phyloP scores from a whole-genome alignment of 1,140 invertebrate genomes.

The Gryllus bimaculatus region DNA sequence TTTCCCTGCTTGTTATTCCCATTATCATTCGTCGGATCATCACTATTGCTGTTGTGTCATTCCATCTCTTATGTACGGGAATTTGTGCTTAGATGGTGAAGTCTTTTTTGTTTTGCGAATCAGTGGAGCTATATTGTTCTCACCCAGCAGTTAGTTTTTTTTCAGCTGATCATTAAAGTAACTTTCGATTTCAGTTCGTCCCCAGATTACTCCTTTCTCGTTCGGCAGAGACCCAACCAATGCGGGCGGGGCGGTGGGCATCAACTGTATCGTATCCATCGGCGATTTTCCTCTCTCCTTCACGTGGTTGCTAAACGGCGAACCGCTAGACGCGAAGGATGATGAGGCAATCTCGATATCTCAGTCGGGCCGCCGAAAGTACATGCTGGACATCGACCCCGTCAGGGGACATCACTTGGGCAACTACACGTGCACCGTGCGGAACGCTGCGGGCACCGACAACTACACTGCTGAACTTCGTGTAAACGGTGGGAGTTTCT shows the following conservation, averaged over 20 bases:
- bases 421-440: constrained; percentile 65
- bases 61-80: no score
- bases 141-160: no score
- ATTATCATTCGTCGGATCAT: no score
- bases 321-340: not conserved
- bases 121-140: no score
- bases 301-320: constrained; percentile 33
- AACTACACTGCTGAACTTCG: constrained; percentile 54
- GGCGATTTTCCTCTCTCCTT: constrained; percentile 41
- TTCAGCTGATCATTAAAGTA: no score
- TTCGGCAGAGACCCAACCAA: constrained; percentile 49
- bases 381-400: constrained; percentile 58
- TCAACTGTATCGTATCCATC: constrained; percentile 44
- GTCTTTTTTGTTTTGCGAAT: no score
- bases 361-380: constrained; percentile 34
- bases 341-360: constrained; percentile 20
- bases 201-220: constrained; percentile 57
- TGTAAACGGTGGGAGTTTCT: constrained; percentile 51
- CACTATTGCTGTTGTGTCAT: no score
- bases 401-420: constrained; percentile 51
- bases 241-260: constrained; percentile 55
- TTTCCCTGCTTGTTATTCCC: no score
- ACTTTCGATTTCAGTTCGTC: constrained; percentile 39
- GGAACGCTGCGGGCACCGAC: constrained; percentile 54
- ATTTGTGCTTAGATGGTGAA: no score